Percentiles rank a stretch among this genome's conserved stretches.
phyloP scores from a whole-genome alignment of 2,888 invertebrate species.

The Antheraea yamamai region DNA sequence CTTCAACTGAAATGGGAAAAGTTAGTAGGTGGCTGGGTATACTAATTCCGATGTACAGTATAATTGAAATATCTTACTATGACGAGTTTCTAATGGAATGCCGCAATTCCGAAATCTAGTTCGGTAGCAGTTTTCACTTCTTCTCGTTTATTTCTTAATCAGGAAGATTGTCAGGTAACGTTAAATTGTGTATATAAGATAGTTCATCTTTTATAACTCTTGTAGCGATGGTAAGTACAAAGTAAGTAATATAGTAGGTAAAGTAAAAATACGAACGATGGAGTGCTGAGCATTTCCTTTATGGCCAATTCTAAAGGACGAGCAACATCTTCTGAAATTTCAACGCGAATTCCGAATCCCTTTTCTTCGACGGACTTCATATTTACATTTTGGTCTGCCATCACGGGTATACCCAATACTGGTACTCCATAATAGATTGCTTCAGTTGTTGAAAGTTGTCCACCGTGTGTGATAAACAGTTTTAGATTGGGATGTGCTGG shows the following conservation, averaged over 20 bases:
- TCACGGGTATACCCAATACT: constrained; percentile 58
- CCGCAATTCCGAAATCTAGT: too few species aligned
- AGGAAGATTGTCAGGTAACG: too few species aligned
- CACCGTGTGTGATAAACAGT: constrained; percentile 67
- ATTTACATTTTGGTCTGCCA: constrained; percentile 60
- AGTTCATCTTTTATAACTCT: background rate
- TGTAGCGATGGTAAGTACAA: background rate
- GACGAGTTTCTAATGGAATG: background rate
- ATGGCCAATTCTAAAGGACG: background rate
- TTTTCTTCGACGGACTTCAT: constrained; percentile 51
- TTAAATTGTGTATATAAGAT: too few species aligned
- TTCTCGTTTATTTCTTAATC: too few species aligned
- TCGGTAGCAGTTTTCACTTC: too few species aligned
- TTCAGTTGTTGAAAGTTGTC: constrained; percentile 63
- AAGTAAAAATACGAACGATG: constrained; percentile 15
- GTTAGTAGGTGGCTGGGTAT: background rate
- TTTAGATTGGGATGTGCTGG: constrained; percentile 59
- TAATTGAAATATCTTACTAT: background rate
- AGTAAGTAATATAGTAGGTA: background rate
- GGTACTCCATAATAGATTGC: constrained; percentile 67
- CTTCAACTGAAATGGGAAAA: background rate
- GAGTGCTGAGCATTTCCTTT: constrained; percentile 11
- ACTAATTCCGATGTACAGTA: background rate
- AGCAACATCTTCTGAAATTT: constrained; percentile 26
- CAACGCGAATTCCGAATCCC: constrained; percentile 54